Evolutionary conservation across 2,113 vertebrate genomes (phyloP).

Genomic region (Tachysurus fulvidraco): DNA sequence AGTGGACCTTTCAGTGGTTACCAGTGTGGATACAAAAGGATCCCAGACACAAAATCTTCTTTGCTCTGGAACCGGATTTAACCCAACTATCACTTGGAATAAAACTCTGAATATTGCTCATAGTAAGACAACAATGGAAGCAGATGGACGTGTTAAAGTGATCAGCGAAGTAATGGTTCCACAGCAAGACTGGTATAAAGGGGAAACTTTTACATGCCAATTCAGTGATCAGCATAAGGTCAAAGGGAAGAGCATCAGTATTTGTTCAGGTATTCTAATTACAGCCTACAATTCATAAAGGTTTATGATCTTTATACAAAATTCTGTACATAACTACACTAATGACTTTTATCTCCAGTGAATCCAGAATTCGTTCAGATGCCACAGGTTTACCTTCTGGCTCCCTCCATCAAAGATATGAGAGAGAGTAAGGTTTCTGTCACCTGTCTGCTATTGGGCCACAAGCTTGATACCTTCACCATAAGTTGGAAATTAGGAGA

Average conservation of each 20-base stretch:
- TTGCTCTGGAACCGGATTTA: conserved; percentile 62
- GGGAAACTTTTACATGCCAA: conserved; percentile 59
- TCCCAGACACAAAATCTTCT: conserved; percentile 53
- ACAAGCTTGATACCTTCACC: conserved; percentile 52
- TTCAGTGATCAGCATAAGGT: conserved; percentile 49
- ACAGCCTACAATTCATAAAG: background rate
- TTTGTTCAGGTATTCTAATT: conserved; percentile 67
- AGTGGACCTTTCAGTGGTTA: conserved; percentile 55
- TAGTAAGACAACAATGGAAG: conserved; percentile 37
- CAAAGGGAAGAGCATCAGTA: conserved; percentile 39
- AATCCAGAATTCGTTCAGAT: conserved; percentile 51
- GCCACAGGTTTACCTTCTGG: conserved; percentile 57
- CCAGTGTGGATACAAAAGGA: conserved; percentile 12
- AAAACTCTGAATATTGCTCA: background rate
- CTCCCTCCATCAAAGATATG: conserved; percentile 44
- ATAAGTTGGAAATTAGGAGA: conserved; percentile 64
- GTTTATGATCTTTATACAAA: background rate
- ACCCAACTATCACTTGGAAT: conserved; percentile 67
- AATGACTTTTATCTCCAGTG: conserved; percentile 52
- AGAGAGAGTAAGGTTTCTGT: conserved; percentile 45
- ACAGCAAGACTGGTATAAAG: conserved; percentile 60
- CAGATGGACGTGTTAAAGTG: conserved; percentile 56
- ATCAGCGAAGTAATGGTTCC: conserved; percentile 57
- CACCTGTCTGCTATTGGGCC: conserved; percentile 64
- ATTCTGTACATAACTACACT: background rate